Evolutionary conservation across 2,797 vertebrate genomes (phyloP), one percentile per base, ranked within the genome.

Genomic region (Brotula barbata): DNA sequence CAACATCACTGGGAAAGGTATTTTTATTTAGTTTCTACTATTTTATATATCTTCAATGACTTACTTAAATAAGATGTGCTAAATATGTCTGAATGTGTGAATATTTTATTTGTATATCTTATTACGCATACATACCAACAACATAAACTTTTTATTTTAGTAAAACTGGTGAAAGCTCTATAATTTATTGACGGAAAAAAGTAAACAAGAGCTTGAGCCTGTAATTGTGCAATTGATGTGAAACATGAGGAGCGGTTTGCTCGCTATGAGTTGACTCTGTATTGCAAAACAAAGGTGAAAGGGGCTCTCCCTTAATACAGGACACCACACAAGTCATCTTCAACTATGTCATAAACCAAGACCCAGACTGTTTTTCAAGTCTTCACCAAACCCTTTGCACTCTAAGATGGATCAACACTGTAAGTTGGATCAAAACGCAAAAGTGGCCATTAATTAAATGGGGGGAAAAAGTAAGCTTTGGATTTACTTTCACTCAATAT

Each of bases 281-380:
- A 73, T 88, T 80, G 78, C 78, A 87, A 81, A 36, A 58, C 50
- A 13, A 72, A 39, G 69, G 59, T 58, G 37, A 68, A 50, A 57
- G 65, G 76, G 69, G 58, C 44, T 41, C 71, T 68, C 37, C 54
- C 65, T 40, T 21, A 76, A 20, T 58, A 60, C n/a, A 34, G 25
- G 63, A 23, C 64, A 45, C 46, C 43, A 40, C 45, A 63, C 39
- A 69, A 43, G 53, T 8, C 58, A 54, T 52, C 64, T 66, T 42
- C 39, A 64, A 31, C 62, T 45, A 47, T 75, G 61, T 73, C 61
- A 59, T 56, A 31, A 73, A 33, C 36, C 34, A 40, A 54, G 55
- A 48, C 60, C 21, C 34, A 31, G 44, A 39, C 57, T 79, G 71
- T 80, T 81, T 77, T 70, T 17, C 25, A 67, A 54, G 40, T 53